A percentile compares a stretch with the other conserved stretches of the same genome.
phyloP scores from a whole-genome alignment of 2,888 invertebrate species.

The Sicus ferrugineus region DNA sequence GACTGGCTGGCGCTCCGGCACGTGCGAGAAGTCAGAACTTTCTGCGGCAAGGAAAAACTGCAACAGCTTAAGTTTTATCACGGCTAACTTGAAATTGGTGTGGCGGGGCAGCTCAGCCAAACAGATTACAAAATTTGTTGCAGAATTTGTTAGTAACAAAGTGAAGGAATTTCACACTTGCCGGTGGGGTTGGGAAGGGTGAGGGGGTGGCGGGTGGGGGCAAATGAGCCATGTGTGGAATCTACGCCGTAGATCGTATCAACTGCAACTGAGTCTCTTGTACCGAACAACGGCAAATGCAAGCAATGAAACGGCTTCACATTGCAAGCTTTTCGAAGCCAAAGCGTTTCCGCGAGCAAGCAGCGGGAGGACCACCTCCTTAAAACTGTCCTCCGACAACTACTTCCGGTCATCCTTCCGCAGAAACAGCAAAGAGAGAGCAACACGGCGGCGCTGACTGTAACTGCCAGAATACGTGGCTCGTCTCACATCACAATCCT shows the following conservation, averaged over 20 bases:
- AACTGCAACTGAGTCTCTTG: no score
- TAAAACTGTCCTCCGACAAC: conserved; percentile 4
- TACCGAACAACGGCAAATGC: no score
- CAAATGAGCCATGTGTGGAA: background rate
- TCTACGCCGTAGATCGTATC: no score
- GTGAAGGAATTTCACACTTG: background rate
- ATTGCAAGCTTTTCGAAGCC: no score
- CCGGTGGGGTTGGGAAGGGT: background rate
- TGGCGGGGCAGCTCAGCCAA: background rate
- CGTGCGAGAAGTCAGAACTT: conserved; percentile 22
- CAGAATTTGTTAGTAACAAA: background rate
- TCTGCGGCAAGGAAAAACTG: conserved; percentile 14
- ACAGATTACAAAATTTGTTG: background rate
- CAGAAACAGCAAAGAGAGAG: background rate
- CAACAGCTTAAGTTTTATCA: conserved; percentile 24
- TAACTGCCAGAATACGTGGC: conserved; percentile 18
- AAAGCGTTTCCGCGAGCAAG: background rate
- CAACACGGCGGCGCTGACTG: conserved; percentile 20
- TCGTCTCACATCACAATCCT: background rate
- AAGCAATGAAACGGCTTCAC: no score
- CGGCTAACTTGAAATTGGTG: conserved; percentile 18
- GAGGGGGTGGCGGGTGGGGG: background rate
- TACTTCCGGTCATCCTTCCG: background rate
- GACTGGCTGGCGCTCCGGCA: background rate
- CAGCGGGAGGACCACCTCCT: background rate